Evolutionary conservation across 2,888 invertebrate species (phyloP).

Genomic region (Dicroscelio sp.): DNA sequence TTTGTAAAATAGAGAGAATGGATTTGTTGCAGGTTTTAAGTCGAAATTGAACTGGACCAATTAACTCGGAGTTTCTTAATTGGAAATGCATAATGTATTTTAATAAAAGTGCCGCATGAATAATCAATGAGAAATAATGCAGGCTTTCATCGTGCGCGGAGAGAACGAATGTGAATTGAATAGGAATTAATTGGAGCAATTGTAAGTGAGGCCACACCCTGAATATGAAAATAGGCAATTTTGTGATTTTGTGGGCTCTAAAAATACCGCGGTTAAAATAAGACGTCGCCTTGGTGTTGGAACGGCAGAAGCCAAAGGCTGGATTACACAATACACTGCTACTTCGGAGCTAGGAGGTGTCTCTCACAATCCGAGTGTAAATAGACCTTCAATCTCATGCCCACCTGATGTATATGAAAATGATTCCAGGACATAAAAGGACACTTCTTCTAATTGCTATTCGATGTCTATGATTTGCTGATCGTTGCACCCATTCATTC

Average conservation of each 20-base stretch:
- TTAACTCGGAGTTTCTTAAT: too few relatives aligned
- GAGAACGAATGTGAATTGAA: too few relatives aligned
- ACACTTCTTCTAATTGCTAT: slow-evolving; percentile 76
- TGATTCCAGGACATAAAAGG: slow-evolving; percentile 84
- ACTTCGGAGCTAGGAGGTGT: slow-evolving; percentile 78
- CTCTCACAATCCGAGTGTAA: slow-evolving; percentile 82
- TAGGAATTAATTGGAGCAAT: slow-evolving; percentile 17
- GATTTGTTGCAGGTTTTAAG: too few relatives aligned
- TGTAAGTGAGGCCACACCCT: slow-evolving; percentile 62
- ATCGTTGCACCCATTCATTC: slow-evolving; percentile 49
- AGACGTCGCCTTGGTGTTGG: slow-evolving; percentile 82
- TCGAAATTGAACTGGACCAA: too few relatives aligned
- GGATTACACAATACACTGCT: slow-evolving; percentile 84
- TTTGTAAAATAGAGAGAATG: too few relatives aligned
- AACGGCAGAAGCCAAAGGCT: slow-evolving; percentile 83
- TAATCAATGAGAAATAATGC: too few relatives aligned
- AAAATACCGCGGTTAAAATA: slow-evolving; percentile 87
- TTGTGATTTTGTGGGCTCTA: slow-evolving; percentile 79
- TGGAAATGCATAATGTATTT: too few relatives aligned
- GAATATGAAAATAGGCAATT: slow-evolving; percentile 74
- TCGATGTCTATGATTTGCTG: slow-evolving; percentile 63
- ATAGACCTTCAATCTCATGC: slow-evolving; percentile 84
- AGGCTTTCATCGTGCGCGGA: too few relatives aligned
- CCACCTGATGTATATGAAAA: slow-evolving; percentile 87
- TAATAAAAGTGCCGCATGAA: too few relatives aligned